Conservation (phyloP, 2,888 invertebrate genomes). For the Acanthopleura granulata region DNA sequence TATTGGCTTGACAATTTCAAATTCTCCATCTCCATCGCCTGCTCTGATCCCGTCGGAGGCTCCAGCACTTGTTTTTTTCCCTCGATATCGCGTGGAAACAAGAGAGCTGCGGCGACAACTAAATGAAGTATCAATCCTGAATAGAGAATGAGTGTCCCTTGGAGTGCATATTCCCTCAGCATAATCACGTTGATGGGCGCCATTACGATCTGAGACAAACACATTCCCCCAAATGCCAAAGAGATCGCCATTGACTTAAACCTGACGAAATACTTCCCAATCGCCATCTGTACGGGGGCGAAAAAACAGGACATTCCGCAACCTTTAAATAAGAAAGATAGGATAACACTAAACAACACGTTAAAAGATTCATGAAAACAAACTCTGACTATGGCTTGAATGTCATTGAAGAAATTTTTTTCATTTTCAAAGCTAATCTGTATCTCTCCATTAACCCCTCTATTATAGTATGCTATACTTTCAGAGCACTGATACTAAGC, state of each 20-base stretch:
- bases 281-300: background rate
- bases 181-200: background rate
- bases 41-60: background rate
- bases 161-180: background rate
- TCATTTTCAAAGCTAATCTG: too few relatives aligned
- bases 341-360: too few relatives aligned
- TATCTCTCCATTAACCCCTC: too few relatives aligned
- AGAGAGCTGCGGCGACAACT: background rate
- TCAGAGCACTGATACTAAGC: too few relatives aligned
- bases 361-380: too few relatives aligned
- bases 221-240: background rate
- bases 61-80: background rate
- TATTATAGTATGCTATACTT: too few relatives aligned
- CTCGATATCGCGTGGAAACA: background rate
- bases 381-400: too few relatives aligned
- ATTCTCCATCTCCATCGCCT: background rate
- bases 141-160: background rate
- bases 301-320: constrained; percentile 3
- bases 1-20: background rate
- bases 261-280: constrained; percentile 7
- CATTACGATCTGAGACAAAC: background rate
- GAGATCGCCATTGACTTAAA: background rate
- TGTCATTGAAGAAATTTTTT: too few relatives aligned
- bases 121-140: background rate
- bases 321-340: background rate